These are phyloP conservation scores for Ephestia elutella DNA, from an alignment of 1,140 invertebrate genomes.

Conservation along the genomic window DNA sequence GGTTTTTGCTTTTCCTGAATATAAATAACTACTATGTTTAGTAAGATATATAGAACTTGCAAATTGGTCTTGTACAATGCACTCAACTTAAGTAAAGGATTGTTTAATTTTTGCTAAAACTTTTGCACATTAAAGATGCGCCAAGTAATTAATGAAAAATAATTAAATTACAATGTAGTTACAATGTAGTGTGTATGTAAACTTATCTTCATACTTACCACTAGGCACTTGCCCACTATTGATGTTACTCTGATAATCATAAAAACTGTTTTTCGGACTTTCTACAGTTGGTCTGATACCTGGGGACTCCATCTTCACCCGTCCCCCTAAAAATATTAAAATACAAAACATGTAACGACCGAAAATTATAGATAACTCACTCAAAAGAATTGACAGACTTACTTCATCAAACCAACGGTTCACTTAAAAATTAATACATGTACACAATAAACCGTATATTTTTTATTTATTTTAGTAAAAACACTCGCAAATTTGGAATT, in stretches of 20 bases:
- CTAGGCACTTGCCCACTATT: background rate
- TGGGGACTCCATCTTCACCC: background rate
- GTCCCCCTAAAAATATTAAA: background rate
- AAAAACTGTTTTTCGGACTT: background rate
- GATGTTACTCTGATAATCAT: too few relatives aligned
- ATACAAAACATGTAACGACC: background rate
- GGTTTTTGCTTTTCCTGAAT: background rate
- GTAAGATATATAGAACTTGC: too few relatives aligned
- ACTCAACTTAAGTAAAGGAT: too few relatives aligned
- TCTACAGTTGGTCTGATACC: background rate
- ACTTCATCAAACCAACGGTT: slow-evolving; percentile 2
- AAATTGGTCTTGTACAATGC: too few relatives aligned
- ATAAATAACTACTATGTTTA: background rate
- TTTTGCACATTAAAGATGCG: too few relatives aligned
- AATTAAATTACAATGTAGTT: too few relatives aligned
- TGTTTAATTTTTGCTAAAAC: too few relatives aligned
- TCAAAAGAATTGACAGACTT: background rate
- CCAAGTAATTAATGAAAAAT: too few relatives aligned
- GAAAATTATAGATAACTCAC: background rate
- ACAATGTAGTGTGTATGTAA: too few relatives aligned
- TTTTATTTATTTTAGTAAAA: background rate
- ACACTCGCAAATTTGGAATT: background rate
- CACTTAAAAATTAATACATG: background rate
- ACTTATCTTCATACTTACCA: background rate
- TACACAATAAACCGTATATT: background rate